Evolutionary conservation across 1,140 invertebrate species (phyloP), one percentile per base, ranked within the genome.

Genomic region (Brachionus paranguensis): DNA sequence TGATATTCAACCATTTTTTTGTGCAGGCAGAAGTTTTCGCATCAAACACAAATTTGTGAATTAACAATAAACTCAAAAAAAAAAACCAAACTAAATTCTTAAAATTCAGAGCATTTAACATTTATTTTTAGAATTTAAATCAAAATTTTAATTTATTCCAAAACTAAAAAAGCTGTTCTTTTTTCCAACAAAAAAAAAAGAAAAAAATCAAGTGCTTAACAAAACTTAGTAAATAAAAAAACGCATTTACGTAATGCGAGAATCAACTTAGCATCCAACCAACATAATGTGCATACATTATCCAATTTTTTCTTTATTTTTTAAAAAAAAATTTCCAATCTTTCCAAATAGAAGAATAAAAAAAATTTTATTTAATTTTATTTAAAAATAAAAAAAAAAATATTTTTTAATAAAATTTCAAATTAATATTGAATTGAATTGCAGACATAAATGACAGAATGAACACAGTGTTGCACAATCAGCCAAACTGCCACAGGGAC

Each of bases 381-480:
- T n/a, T n/a, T n/a, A n/a, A n/a, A n/a, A n/a, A n/a, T n/a, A 47
- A 47, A 11, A 6, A 12, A 47, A 47, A 47, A 47, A 47, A 47
- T 5, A 45, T 11, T 45, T 1, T 45, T 12, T 12, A 47, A 47
- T 47, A 47, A 47, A 47, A 47, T 47, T 3, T 12, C 11, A n/a
- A 47, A 47, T 6, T 14, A 47, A 47, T 1, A 2, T 47, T 11
- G 12, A 12, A 47, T 47, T 47, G 0, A 14, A 37, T 37, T 37
- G 4, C 1, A 47, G 45, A 60, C 20, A 20, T 60, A 60, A 33
- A 43, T 72, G 41, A 41, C 4, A 72, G 41, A 20, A 72, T 72
- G 68, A 78, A 78, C 24, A 53, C 55, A 14, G 45, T 55, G 45
- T 3, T 78, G 29, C 55, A 53, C 76, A 64, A 64, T 78, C 55